Conservation (phyloP, 1,140 invertebrate genomes). For the Drusus annulatus region DNA sequence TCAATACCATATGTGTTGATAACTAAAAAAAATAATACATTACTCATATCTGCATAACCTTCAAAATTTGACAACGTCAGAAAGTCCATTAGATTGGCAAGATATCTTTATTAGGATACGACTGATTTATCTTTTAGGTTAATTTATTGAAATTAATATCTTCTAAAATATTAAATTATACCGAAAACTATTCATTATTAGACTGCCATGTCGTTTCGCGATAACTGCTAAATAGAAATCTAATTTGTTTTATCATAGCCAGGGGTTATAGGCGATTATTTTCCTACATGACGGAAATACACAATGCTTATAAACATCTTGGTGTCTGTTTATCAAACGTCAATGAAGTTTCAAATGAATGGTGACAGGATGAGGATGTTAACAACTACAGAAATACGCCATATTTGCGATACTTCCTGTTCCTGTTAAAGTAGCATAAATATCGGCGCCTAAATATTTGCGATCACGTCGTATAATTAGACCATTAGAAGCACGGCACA, state of each 20-base stretch:
- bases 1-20: too few species aligned
- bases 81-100: background rate
- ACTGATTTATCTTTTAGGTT: too few species aligned
- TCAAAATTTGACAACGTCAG: conserved; percentile 5
- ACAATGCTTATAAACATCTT: conserved; percentile 1
- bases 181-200: too few species aligned
- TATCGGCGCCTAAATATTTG: conserved; percentile 20
- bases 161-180: too few species aligned
- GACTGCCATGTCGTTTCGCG: too few species aligned
- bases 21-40: background rate
- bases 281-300: too few species aligned
- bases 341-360: conserved; percentile 44
- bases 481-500: background rate
- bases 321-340: conserved; percentile 21
- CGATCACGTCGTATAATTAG: background rate
- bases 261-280: too few species aligned
- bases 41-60: background rate
- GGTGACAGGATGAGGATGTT: conserved; percentile 52
- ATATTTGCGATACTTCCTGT: conserved; percentile 52
- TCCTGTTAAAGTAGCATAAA: conserved; percentile 45
- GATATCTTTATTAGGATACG: too few species aligned
- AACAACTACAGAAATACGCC: conserved; percentile 45
- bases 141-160: too few species aligned
- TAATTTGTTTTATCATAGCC: too few species aligned
- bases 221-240: too few species aligned